Evolutionary conservation across 92 coral and sea anemone species (phyloP).

Genomic region (Ricordea florida): DNA sequence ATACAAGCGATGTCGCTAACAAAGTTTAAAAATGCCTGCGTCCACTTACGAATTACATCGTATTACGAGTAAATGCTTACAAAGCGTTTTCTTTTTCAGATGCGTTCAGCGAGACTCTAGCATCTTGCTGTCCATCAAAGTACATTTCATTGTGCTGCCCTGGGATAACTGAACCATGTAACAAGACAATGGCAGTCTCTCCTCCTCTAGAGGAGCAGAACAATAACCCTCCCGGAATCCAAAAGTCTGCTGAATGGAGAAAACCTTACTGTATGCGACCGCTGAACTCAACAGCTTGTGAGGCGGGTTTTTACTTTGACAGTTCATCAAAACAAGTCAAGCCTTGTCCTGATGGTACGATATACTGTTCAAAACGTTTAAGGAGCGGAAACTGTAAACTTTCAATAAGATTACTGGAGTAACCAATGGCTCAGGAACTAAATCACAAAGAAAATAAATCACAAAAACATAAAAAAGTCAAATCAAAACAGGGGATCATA

Average conservation of each 20-base stretch:
- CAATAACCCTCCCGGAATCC: too few relatives aligned
- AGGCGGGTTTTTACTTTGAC: conserved; percentile 58
- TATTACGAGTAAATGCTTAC: too few relatives aligned
- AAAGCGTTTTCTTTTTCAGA: conserved; percentile 23
- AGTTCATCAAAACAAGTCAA: background rate
- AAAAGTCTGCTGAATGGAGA: too few relatives aligned
- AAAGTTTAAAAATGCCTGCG: too few relatives aligned
- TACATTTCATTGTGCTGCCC: conserved; percentile 31
- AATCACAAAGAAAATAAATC: too few relatives aligned
- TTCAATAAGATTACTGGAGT: background rate
- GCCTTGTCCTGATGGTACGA: conserved; percentile 71
- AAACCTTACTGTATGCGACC: conserved; percentile 69
- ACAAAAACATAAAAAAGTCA: too few relatives aligned
- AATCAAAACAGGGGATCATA: too few relatives aligned
- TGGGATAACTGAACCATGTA: conserved; percentile 16
- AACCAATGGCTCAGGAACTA: background rate
- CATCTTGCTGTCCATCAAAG: conserved; percentile 42
- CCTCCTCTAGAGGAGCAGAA: background rate
- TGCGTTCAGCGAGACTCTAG: background rate
- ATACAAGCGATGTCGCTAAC: too few relatives aligned
- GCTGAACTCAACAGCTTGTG: conserved; percentile 56
- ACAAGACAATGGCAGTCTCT: background rate
- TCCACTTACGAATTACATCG: too few relatives aligned
- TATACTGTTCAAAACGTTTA: background rate
- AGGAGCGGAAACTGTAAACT: background rate